Base-by-base conservation (phyloP, 2,888 invertebrate species). In the Diadegma fenestrale region DNA sequence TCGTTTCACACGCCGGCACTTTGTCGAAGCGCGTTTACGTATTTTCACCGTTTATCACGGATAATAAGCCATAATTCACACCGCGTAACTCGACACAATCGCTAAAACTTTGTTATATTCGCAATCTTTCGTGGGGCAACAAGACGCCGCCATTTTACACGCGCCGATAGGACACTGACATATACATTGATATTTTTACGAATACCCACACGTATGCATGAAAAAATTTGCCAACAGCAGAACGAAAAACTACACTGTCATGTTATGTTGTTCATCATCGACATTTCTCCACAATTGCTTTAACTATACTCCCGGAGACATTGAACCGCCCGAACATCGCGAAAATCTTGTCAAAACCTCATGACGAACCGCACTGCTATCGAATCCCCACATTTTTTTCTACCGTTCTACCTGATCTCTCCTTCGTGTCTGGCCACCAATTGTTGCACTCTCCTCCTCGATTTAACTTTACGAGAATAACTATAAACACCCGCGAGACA, bases 131-230 rank as follows among this genome's bases (percentile, higher is more conserved):
- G 26, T 58, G 58, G 84, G 80, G 80, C 82, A 76, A 87, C 78
- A 79, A 87, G 88, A 81, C 85, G 88, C 88, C 87, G 90, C 90
- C 90, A 90, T 90, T 90, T 90, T 90, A 86, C 72, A 85, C 80
- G 82, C 86, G 71, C 82, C 75, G 79, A 86, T 85, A 83, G 78
- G 82, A 77, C 77, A 79, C 71, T 72, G 71, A 48, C 68, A 64
- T 80, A 48, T 63, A 82, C 41, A 79, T 72, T 68, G 58, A 58
- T 41, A 19, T 22, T 41, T 43, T n/a, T 64, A 33, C 45, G 43
- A 30, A 12, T 45, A 30, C 45, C 17, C 45, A 41, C 51, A 37
- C 30, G 37, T 68, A 37, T 54, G n/a, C 30, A 43, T n/a, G 45
- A 6, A 19, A 76, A 37, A 75, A 61, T 43, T n/a, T 43, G 63